Conservation (phyloP, 2,797 vertebrate genomes). For the Anguilla pacifica region DNA sequence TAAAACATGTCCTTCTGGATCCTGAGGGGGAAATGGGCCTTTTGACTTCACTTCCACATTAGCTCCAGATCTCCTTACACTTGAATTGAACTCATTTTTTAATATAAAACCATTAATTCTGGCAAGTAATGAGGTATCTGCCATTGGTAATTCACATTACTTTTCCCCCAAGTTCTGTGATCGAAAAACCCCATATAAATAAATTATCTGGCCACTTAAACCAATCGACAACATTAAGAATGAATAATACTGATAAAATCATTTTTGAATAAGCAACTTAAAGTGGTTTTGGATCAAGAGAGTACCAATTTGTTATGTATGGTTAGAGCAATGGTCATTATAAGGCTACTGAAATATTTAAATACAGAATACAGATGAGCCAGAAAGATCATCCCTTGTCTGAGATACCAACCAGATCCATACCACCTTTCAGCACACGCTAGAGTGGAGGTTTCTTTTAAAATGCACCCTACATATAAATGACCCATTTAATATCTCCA, state of each 20-base stretch:
- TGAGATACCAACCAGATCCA: background rate
- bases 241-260: background rate
- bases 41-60: background rate
- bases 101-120: background rate
- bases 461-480: background rate
- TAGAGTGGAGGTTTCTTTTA: background rate
- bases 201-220: background rate
- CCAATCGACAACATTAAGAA: background rate
- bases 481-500: background rate
- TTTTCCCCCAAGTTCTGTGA: background rate
- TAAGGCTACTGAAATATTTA: conserved; percentile 11
- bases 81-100: conserved; percentile 10
- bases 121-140: background rate
- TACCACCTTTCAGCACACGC: background rate
- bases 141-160: background rate
- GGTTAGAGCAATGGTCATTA: background rate
- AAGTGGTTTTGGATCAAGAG: conserved; percentile 1
- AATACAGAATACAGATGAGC: background rate
- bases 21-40: background rate
- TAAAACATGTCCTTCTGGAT: conserved; percentile 5
- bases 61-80: conserved; percentile 13
- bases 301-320: background rate
- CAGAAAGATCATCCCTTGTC: background rate
- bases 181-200: background rate
- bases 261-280: background rate